A percentile compares a stretch with the other conserved stretches of the same genome.
Conservation (phyloP, 2,888 invertebrate species). For the Philereme transversata region DNA sequence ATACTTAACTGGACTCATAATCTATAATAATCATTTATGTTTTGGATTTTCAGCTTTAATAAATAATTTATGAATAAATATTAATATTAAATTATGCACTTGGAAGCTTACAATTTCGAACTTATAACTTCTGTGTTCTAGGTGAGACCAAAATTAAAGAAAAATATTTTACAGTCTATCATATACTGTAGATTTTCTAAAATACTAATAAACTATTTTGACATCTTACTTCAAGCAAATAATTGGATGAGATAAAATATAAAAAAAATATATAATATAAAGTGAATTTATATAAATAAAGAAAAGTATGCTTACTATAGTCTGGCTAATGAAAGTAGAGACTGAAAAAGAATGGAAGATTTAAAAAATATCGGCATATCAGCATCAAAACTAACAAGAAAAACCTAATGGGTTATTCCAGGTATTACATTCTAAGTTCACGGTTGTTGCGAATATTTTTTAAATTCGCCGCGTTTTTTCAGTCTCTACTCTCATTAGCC, state of each 20-base stretch:
- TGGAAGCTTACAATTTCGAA: slow-evolving; percentile 28
- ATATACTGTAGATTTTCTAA: slow-evolving; percentile 60
- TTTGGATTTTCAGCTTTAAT: slow-evolving; percentile 55
- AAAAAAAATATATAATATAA: neutral
- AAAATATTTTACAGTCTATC: slow-evolving; percentile 37
- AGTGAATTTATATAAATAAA: no score
- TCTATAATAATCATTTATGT: slow-evolving; percentile 28
- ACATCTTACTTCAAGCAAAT: neutral
- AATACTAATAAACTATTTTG: slow-evolving; percentile 20
- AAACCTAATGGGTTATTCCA: no score
- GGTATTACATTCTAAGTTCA: no score
- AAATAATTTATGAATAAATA: slow-evolving; percentile 13
- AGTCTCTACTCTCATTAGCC: no score
- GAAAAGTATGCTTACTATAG: no score
- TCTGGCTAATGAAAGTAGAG: no score
- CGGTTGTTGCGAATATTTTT: no score
- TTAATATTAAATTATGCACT: slow-evolving; percentile 4
- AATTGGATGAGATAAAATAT: neutral
- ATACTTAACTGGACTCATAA: slow-evolving; percentile 20
- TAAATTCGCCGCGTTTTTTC: no score
- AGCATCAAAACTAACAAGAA: no score
- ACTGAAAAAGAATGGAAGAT: no score
- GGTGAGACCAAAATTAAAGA: slow-evolving; percentile 47
- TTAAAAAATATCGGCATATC: no score
- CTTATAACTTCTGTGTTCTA: slow-evolving; percentile 49